Evolutionary conservation across 1,140 invertebrate genomes (phyloP).

Genomic region (Procambarus clarkii): DNA sequence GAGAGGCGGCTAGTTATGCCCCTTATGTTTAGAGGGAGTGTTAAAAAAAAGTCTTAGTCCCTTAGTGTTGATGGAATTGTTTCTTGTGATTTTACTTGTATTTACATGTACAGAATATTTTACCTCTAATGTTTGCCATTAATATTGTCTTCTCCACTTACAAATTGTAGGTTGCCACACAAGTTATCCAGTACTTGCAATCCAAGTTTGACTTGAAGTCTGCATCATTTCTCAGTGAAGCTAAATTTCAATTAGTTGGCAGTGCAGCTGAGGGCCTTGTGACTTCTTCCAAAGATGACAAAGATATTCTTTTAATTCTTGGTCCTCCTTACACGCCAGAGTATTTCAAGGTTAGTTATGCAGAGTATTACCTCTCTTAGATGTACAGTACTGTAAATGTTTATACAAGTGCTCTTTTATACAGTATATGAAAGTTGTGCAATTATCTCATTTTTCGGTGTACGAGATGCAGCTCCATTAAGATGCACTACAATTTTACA

Average conservation of each 20-base stretch:
- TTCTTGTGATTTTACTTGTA: too few relatives aligned
- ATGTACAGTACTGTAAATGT: not conserved
- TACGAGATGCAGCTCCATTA: too few relatives aligned
- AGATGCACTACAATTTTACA: too few relatives aligned
- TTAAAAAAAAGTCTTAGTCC: too few relatives aligned
- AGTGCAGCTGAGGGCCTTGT: slow-evolving; percentile 20
- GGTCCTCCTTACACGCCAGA: slow-evolving; percentile 32
- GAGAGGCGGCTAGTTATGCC: too few relatives aligned
- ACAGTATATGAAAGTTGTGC: too few relatives aligned
- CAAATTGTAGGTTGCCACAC: not conserved
- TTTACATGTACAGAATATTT: not conserved
- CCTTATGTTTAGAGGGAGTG: too few relatives aligned
- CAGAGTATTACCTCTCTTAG: not conserved
- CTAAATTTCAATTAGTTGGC: slow-evolving; percentile 31
- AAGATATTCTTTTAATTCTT: slow-evolving; percentile 11
- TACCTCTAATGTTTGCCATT: not conserved
- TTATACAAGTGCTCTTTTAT: too few relatives aligned
- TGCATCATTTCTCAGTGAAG: slow-evolving; percentile 17
- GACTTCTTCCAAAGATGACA: slow-evolving; percentile 25
- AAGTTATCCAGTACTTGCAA: not conserved
- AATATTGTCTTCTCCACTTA: not conserved
- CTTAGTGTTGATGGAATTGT: too few relatives aligned
- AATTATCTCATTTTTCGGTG: not conserved
- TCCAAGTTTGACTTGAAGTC: not conserved
- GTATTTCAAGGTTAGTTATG: slow-evolving; percentile 8